These are phyloP conservation scores for Littorina saxatilis DNA, from an alignment of 1,140 invertebrate genomes.

Conservation along the genomic window DNA sequence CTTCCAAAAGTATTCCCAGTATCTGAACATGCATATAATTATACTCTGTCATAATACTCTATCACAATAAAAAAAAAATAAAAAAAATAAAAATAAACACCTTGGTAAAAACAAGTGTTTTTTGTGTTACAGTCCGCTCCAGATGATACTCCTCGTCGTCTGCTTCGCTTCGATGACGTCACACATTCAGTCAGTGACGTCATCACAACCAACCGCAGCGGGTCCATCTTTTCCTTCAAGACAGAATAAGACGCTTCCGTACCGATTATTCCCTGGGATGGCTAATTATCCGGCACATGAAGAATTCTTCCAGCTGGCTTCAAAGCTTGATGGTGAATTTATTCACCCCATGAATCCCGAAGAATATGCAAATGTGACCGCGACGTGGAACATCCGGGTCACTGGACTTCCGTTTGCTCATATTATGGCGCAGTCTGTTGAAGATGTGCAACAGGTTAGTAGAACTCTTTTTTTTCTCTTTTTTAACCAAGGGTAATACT, in stretches of 20 bases:
- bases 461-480: too few relatives aligned
- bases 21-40: too few relatives aligned
- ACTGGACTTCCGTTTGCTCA: slow-evolving; percentile 28
- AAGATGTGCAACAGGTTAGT: slow-evolving; percentile 50
- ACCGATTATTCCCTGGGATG: background rate
- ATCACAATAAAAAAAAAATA: too few relatives aligned
- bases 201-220: background rate
- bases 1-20: too few relatives aligned
- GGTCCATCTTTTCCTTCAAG: background rate
- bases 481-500: too few relatives aligned
- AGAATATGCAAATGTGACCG: slow-evolving; percentile 8
- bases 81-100: too few relatives aligned
- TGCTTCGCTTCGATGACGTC: background rate
- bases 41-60: too few relatives aligned
- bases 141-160: background rate
- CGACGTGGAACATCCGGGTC: background rate
- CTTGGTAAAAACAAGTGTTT: too few relatives aligned
- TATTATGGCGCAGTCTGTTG: slow-evolving; percentile 30
- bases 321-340: background rate
- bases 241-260: background rate
- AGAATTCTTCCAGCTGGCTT: background rate
- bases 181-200: background rate
- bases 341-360: background rate
- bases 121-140: background rate
- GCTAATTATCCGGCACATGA: background rate